These are phyloP conservation scores for Synergus umbraculus DNA, from an alignment of 2,888 invertebrate genomes.

Conservation along the genomic window DNA sequence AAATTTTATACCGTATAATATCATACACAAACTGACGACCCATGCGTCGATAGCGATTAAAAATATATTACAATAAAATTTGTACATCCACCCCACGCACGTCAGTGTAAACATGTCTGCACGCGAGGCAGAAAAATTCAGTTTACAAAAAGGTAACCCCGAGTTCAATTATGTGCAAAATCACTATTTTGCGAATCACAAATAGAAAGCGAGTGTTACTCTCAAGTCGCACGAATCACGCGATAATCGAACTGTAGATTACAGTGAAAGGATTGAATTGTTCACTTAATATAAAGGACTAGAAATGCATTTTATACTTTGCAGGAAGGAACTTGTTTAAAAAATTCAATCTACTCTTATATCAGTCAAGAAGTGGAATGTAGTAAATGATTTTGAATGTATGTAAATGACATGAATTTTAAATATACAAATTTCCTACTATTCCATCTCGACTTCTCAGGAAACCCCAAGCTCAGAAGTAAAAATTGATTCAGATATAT, in stretches of 20 bases:
- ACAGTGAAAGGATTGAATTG: neutral
- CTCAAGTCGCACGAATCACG: neutral
- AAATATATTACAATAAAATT: constrained; percentile 51
- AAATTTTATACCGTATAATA: constrained; percentile 23
- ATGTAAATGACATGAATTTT: constrained; percentile 4
- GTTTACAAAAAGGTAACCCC: constrained; percentile 48
- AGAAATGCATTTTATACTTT: constrained; percentile 1
- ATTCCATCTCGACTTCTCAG: neutral
- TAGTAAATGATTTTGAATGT: neutral
- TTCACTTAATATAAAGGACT: constrained; percentile 1
- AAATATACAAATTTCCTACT: neutral
- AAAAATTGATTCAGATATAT: neutral
- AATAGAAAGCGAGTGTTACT: constrained; percentile 6
- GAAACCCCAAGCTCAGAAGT: neutral
- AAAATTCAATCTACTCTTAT: constrained; percentile 10
- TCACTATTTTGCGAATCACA: neutral
- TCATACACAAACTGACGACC: constrained; percentile 6
- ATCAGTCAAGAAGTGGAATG: constrained; percentile 8
- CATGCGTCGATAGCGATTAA: constrained; percentile 44
- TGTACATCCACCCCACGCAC: constrained; percentile 46
- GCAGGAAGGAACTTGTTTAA: neutral
- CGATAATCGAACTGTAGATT: constrained; percentile 15
- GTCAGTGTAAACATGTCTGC: constrained; percentile 35
- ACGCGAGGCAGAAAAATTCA: constrained; percentile 40
- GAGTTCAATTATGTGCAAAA: constrained; percentile 24